A percentile compares a stretch with the other conserved stretches of the same genome.
These are phyloP conservation scores for Acheta domesticus DNA, from an alignment of 2,888 invertebrate species.

Conservation along the genomic window DNA sequence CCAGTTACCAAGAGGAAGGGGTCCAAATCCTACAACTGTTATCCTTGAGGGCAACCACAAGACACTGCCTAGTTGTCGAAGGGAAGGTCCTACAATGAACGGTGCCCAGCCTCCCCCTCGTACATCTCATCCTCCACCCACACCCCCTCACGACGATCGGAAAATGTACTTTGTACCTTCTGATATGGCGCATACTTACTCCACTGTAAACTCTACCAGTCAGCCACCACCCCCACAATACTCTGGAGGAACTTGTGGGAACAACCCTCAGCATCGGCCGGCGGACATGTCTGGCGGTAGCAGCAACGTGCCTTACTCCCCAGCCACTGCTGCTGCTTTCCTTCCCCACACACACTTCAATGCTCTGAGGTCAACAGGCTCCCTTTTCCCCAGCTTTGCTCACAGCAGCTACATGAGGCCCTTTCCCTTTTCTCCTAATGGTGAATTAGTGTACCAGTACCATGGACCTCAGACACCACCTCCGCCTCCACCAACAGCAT, in stretches of 20 bases:
- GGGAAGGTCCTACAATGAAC: constrained; percentile 31
- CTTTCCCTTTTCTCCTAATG: constrained; percentile 41
- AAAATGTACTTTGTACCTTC: constrained; percentile 29
- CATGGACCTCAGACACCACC: constrained; percentile 43
- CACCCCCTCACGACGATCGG: constrained; percentile 30
- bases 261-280: constrained; percentile 31
- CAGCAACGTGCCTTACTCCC: constrained; percentile 41
- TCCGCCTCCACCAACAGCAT: constrained; percentile 39
- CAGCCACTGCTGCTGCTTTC: constrained; percentile 44
- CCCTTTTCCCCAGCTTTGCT: constrained; percentile 35
- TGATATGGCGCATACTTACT: constrained; percentile 26
- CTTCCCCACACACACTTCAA: constrained; percentile 46
- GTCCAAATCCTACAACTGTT: constrained; percentile 29
- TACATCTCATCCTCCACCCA: constrained; percentile 28
- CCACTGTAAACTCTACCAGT: constrained; percentile 24
- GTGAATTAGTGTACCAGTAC: constrained; percentile 38
- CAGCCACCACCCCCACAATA: constrained; percentile 33
- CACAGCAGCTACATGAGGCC: constrained; percentile 43
- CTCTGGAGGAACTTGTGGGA: constrained; percentile 28
- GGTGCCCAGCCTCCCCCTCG: constrained; percentile 32
- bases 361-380: constrained; percentile 44
- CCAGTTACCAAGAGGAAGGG: constrained; percentile 40
- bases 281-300: constrained; percentile 29
- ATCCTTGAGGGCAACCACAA: constrained; percentile 33
- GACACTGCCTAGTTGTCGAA: constrained; percentile 31